Evolutionary conservation across 2,113 vertebrate genomes (phyloP), one percentile per base, ranked within the genome.

Genomic region (Grantiella picta): DNA sequence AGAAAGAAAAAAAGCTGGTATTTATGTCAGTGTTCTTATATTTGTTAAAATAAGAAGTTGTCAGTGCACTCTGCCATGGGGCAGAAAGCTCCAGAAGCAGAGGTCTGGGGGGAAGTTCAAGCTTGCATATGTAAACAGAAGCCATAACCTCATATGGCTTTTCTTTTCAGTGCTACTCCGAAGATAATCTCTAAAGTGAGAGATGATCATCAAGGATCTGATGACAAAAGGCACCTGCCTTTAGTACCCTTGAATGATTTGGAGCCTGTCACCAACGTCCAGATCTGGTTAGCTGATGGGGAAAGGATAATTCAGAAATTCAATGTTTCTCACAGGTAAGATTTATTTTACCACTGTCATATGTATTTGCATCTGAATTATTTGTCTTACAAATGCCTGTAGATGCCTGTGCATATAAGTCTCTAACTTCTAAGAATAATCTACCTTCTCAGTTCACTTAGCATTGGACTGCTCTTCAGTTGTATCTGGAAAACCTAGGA

Each of bases 271-370:
- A 99, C 99, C 89, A 99, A 97, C 31, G 83, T 99, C 92, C 99
- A 99, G 98, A 99, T 99, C 90, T 99, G 99, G 99, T 97, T 99
- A 97, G 98, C 98, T 44, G 98, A 99, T n/a, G 99, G 99, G 90
- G 98, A 98, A 87, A 98, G 99, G 91, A 97, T 99, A 79, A 97
- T 99, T 90, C 99, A 99, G 97, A 99, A 98, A 96, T 99, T 99
- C 94, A 99, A 99, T 91, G 93, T 98, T 96, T 99, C 98, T 70
- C 99, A 99, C 94, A 98, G 99, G 99, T 99, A 95, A 94, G 98
- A 45, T 53, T 40, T 57, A 13, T 60, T 68, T 82, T 81, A 71
- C 23, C 65, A 25, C 15, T 71, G 15, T 70, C 24, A 4, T 14
- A 5, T 33, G 4, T 53, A 20, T 77, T 60, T 93, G 27, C 16